These are phyloP conservation scores for Halisarca cf. caerulea DNA, from an alignment of 37 sponge, comb jelly and placozoan species.

Conservation along the genomic window DNA sequence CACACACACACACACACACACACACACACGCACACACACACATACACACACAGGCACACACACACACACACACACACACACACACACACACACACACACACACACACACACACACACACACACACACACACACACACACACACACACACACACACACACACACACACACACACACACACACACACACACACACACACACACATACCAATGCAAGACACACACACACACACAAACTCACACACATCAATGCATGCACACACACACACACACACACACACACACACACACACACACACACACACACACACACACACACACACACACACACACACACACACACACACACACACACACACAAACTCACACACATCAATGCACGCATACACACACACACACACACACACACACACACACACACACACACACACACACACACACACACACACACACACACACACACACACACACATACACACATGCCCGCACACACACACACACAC, in stretches of 20 bases:
- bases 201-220: slow-evolving; percentile 17
- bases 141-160: slow-evolving; percentile 33
- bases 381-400: no score
- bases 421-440: no score
- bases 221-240: slow-evolving; percentile 32
- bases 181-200: slow-evolving; percentile 42
- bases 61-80: neutral
- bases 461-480: neutral
- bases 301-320: slow-evolving; percentile 30
- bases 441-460: no score
- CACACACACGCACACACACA: no score
- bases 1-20: no score
- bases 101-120: slow-evolving; percentile 3
- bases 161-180: slow-evolving; percentile 39
- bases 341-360: neutral
- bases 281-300: slow-evolving; percentile 34
- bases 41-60: neutral
- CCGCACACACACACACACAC: slow-evolving; percentile 18
- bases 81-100: neutral
- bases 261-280: slow-evolving; percentile 36
- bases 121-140: slow-evolving; percentile 40
- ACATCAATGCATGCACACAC: slow-evolving; percentile 22
- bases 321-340: slow-evolving; percentile 19
- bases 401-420: no score
- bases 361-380: no score